phyloP scores from a whole-genome alignment of 2,888 invertebrate species.

The Yponomeuta plumbellus region DNA sequence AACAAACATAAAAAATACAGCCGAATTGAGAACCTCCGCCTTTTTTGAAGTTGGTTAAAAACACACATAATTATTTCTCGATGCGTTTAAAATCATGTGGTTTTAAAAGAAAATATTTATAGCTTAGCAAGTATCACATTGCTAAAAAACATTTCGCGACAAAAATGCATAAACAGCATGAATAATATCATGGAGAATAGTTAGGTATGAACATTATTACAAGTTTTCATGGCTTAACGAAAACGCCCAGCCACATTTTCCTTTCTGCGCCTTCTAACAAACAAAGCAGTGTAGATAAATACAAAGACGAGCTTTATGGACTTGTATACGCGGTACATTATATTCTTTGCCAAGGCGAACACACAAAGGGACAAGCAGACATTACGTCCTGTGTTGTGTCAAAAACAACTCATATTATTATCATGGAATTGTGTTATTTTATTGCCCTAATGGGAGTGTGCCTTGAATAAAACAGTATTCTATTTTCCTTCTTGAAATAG shows the following conservation, averaged over 20 bases:
- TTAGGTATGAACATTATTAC: not conserved
- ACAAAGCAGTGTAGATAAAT: conserved; percentile 29
- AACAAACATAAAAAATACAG: no score
- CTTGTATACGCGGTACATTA: conserved; percentile 44
- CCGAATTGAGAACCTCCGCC: no score
- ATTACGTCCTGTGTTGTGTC: conserved; percentile 53
- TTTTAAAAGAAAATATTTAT: no score
- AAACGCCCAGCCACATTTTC: not conserved
- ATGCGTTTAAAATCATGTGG: no score
- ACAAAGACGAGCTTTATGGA: conserved; percentile 45
- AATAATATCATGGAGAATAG: no score
- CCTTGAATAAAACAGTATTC: not conserved
- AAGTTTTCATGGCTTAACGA: not conserved
- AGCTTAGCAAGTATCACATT: no score
- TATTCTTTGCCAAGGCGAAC: conserved; percentile 40
- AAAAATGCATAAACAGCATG: no score
- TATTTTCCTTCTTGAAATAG: not conserved
- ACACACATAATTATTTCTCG: no score
- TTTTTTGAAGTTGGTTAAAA: no score
- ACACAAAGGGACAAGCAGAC: conserved; percentile 47
- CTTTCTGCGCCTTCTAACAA: not conserved
- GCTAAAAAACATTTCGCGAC: no score
- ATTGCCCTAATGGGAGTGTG: not conserved
- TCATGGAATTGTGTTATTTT: not conserved
- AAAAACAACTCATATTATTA: conserved; percentile 48